Base-by-base conservation (phyloP, 2,113 vertebrate species). In the Piaya cayana region DNA sequence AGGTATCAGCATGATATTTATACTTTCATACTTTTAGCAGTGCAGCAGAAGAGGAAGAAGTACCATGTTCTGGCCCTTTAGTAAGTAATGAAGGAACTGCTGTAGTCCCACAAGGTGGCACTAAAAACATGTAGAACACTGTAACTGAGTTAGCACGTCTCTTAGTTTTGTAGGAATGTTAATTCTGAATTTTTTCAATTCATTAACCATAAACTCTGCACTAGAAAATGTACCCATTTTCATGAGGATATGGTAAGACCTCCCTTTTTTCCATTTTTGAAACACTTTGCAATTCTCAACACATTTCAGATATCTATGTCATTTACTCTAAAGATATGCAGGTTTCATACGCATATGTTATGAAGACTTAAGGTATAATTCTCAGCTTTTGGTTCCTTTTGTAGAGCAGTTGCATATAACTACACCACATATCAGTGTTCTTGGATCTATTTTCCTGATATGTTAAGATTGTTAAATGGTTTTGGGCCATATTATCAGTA, bases 81-180 rank as follows among this genome's bases (percentile, higher is more conserved):
- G 6, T 15, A 36, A 21, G 26, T 11, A 25, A 27, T 17, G 29
- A 36, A 10, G 53, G 25, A 45, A 21, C 6, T 23, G n/a, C 69
- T 83, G 36, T 23, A 55, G 7, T 65, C 94, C 97, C 98, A 98
- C 98, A 95, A 94, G 98, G 95, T 97, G 98, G 98, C 97, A 97
- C 97, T 92, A 88, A 78, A 53, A 79, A 52, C 81, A 90, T 95
- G 59, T 55, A 15, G 20, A 93, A 96, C 29, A 77, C 12, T 3
- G 26, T 18, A 14, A 55, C 6, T 27, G n/a, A 83, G 60, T 19
- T 27, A 32, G 15, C 13, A 1, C 4, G 42, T 6, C 29, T n/a
- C 36, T 18, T 9, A 49, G 23, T 37, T 87, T 16, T 64, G n/a
- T 70, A 13, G 29, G 42, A 53, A 15, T 3, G 2, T 52, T 72